Evolutionary conservation across 92 coral and sea anemone genomes (phyloP), one percentile per base, ranked within the genome.

Genomic region (Actinostola sp.): DNA sequence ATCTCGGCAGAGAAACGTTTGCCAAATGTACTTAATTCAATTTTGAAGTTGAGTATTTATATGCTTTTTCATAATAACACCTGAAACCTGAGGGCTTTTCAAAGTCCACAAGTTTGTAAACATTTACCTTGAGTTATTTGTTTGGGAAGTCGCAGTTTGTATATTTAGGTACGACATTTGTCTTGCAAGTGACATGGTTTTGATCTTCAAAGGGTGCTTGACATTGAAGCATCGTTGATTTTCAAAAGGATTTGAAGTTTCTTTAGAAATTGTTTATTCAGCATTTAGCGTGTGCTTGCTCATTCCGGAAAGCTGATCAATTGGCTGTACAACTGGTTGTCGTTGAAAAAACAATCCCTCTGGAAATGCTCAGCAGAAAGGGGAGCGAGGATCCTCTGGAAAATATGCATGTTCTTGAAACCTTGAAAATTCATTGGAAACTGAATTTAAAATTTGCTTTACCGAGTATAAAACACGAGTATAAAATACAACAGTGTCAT

Each of bases 1-100:
- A 71, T 71, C 69, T 28, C 29, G 57, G 57, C 4, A 46, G 19
- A 2, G n/a, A n/a, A 46, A 46, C 9, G 15, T 4, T 46, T 46
- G 3, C 23, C 23, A 4, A 3, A 46, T 4, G 23, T 39, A 39
- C 14, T 39, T 39, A 39, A 7, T 39, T 14, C 7, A 39, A 7
- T 7, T 39, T 39, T 39, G 45, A 14, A 46, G 9, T 13, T 13
- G 53, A 46, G 59, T 20, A 16, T 53, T 1, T 53, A 53, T 53
- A 23, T 20, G 6, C 8, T 20, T 20, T 6, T 53, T 26, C 27
- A 53, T 53, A 2, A 20, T 53, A 16, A 8, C 59, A 53, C 27
- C 59, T 53, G 59, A 16, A 53, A 53, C 11, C 26, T 53, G 59
- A 28, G 11, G 6, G 11, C 30, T 49, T 53, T 53, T 53, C 8